Conservation (phyloP, 2,888 invertebrate genomes). For the Volucella bombylans region DNA sequence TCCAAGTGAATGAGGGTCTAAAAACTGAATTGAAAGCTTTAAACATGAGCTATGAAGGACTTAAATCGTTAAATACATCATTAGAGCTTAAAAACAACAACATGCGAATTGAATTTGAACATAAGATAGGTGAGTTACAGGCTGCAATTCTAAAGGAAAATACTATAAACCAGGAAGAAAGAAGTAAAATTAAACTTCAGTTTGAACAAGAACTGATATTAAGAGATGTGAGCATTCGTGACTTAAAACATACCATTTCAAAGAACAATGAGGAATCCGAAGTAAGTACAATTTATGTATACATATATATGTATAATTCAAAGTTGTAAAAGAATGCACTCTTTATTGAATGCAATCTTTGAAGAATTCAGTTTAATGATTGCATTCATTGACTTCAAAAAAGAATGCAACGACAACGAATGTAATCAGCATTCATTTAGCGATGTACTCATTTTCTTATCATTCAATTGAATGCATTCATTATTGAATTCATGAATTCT, state of each 20-base stretch:
- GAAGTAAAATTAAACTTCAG: background rate
- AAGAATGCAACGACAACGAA: no score
- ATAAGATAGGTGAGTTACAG: constrained; percentile 47
- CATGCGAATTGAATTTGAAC: constrained; percentile 46
- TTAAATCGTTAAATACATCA: constrained; percentile 21
- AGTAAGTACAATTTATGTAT: constrained; percentile 24
- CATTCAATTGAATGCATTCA: no score
- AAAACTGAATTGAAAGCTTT: constrained; percentile 63
- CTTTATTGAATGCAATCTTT: no score
- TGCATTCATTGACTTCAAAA: no score
- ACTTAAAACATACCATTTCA: constrained; percentile 16
- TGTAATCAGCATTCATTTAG: no score
- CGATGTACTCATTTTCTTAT: no score
- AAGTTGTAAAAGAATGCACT: no score
- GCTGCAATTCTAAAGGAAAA: background rate
- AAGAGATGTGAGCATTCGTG: background rate
- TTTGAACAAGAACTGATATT: constrained; percentile 22
- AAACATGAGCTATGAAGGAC: constrained; percentile 47
- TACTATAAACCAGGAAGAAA: constrained; percentile 18
- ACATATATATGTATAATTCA: no score
- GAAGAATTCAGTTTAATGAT: no score
- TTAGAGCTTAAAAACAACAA: constrained; percentile 22
- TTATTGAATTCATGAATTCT: no score
- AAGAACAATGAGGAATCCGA: constrained; percentile 40
- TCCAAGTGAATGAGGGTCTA: constrained; percentile 49